Conservation (phyloP, 2,113 vertebrate genomes). For the Aramus guarauna region DNA sequence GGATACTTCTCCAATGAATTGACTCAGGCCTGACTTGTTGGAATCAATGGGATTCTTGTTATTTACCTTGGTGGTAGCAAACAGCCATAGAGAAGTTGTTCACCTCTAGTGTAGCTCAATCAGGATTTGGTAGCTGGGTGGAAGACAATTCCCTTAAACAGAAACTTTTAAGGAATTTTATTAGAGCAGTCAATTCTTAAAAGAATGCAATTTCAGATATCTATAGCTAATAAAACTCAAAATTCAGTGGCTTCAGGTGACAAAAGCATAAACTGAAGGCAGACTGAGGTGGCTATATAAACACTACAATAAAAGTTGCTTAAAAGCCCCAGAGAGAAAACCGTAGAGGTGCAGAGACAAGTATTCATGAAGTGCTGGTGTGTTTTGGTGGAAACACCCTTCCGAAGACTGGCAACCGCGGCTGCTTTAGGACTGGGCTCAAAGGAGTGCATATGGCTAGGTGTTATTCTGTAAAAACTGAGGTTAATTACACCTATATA, state of each 20-base stretch:
- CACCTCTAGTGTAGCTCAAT: neutral
- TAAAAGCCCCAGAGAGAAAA: slow-evolving; percentile 18
- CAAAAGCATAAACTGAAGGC: neutral
- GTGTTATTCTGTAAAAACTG: neutral
- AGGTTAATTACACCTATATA: neutral
- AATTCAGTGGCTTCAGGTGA: slow-evolving; percentile 4
- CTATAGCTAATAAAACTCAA: neutral
- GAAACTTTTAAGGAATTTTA: neutral
- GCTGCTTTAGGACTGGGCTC: neutral
- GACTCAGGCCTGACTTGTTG: neutral
- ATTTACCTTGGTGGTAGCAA: neutral
- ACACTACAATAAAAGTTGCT: neutral
- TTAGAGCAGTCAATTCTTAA: neutral
- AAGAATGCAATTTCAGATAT: neutral
- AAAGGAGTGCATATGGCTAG: neutral
- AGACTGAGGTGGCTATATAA: neutral
- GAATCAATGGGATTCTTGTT: neutral
- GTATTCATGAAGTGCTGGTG: neutral
- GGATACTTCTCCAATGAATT: neutral
- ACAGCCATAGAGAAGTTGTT: neutral
- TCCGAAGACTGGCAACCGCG: neutral
- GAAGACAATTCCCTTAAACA: neutral
- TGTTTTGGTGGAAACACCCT: neutral
- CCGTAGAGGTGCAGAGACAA: neutral
- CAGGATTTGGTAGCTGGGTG: neutral